phyloP scores from a whole-genome alignment of 92 coral and sea anemone species.

The Bergia sp. region DNA sequence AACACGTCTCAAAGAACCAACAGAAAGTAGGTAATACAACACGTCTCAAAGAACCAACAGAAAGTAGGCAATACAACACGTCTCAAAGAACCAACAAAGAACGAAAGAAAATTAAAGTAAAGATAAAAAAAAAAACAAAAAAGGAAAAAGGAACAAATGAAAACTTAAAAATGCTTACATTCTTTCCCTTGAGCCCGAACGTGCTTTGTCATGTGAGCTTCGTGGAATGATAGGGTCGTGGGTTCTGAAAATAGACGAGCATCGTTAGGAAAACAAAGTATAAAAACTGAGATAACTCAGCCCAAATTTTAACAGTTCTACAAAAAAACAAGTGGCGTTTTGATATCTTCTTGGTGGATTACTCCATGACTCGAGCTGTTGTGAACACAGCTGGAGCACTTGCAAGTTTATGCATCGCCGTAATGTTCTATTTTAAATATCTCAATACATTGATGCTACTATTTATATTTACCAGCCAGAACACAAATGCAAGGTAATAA shows the following conservation, averaged over 20 bases:
- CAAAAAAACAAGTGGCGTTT: neutral
- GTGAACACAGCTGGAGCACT: no score
- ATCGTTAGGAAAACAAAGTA: neutral
- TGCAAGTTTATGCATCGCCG: neutral
- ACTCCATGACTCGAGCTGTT: no score
- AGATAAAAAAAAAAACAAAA: neutral
- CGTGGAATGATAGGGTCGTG: constrained; percentile 93
- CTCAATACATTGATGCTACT: no score
- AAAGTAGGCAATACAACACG: neutral
- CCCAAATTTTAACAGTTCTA: neutral
- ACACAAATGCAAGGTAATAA: no score
- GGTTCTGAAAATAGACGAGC: constrained; percentile 59
- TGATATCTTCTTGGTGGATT: no score
- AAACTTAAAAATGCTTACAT: constrained; percentile 64
- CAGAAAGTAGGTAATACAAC: neutral
- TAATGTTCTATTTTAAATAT: neutral
- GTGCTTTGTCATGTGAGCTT: constrained; percentile 87
- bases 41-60: neutral
- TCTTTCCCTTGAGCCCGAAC: constrained; percentile 79
- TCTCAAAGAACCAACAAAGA: neutral
- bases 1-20: neutral
- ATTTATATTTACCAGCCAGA: no score
- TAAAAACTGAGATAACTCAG: neutral
- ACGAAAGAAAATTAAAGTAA: neutral
- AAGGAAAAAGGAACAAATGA: no score